Evolutionary conservation across 2,888 invertebrate genomes (phyloP).

Genomic region (Hirtodrosophila trivittata): DNA sequence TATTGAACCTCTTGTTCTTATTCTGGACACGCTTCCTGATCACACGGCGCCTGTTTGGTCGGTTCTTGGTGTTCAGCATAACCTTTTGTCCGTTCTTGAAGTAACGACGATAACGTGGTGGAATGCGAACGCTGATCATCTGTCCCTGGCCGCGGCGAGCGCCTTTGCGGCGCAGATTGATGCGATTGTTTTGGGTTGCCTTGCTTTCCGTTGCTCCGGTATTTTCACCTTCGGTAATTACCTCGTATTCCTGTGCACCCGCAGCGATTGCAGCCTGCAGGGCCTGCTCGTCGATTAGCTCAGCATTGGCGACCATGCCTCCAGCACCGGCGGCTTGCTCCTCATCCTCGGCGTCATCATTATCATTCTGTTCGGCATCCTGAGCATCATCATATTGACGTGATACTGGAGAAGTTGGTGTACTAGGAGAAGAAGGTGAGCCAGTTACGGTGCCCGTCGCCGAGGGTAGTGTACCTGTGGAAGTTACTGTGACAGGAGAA

Average conservation of each 20-base stretch:
- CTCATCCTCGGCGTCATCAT: slow-evolving; percentile 30
- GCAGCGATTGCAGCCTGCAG: slow-evolving; percentile 62
- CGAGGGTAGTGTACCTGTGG: slow-evolving; percentile 59
- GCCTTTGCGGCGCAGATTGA: slow-evolving; percentile 70
- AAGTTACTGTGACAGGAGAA: slow-evolving; percentile 43
- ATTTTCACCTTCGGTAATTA: slow-evolving; percentile 63
- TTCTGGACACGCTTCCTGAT: slow-evolving; percentile 60
- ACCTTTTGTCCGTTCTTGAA: slow-evolving; percentile 81
- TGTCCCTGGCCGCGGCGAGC: slow-evolving; percentile 69
- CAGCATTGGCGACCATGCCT: slow-evolving; percentile 52
- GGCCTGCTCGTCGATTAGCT: slow-evolving; percentile 66
- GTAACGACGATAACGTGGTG: slow-evolving; percentile 76
- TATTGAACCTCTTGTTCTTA: slow-evolving; percentile 49
- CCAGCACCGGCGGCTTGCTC: slow-evolving; percentile 27
- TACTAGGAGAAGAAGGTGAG: slow-evolving; percentile 48
- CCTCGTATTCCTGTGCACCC: slow-evolving; percentile 74
- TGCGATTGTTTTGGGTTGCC: slow-evolving; percentile 57
- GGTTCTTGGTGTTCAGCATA: slow-evolving; percentile 68
- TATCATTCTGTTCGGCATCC: slow-evolving; percentile 33
- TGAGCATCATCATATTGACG: slow-evolving; percentile 11
- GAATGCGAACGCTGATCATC: slow-evolving; percentile 74
- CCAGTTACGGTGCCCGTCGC: slow-evolving; percentile 62
- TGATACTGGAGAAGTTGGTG: slow-evolving; percentile 17
- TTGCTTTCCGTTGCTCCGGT: slow-evolving; percentile 59
- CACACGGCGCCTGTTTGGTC: slow-evolving; percentile 65